Evolutionary conservation across 2,113 vertebrate species (phyloP), one percentile per base, ranked within the genome.

Genomic region (Pogonocichla stellata): DNA sequence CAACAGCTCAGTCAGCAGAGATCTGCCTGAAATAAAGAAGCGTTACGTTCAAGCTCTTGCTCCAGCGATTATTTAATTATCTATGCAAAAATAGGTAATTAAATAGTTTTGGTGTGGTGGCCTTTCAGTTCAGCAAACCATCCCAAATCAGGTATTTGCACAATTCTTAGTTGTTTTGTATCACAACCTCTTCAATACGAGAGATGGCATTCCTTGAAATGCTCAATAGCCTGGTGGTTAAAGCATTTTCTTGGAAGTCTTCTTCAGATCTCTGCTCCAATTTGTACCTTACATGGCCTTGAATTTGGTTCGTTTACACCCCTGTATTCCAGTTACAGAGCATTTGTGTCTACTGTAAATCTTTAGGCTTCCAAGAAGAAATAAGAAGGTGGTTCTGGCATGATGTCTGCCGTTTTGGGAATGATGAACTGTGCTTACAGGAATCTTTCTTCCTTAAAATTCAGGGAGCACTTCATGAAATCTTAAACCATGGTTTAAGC

Each of bases 61-160:
- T 96, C 14, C 70, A 82, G 85, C 8, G 62, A 82, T 80, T 92
- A 90, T 92, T 94, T 90, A 88, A 94, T 92, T 93, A 91, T 90
- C 70, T 93, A 33, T 93, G 92, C 85, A 92, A 94, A 94, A 95
- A 67, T 72, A 89, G 33, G 33, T 92, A 79, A 93, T 95, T 72
- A 75, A 82, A 36, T 89, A 53, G 61, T 36, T 90, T 94, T 69
- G 74, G 26, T 60, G 61, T 85, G 26, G 11, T 92, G 28, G 65
- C 38, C 53, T 81, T 81, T 89, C 51, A 48, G 64, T 66, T 70
- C 69, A 87, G 43, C 73, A 82, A 85, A 36, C 73, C 81, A 72
- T 85, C 10, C 4, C 31, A 91, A 79, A 94, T 95, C 57, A 85
- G 57, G 53, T 64, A 91, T 90, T 95, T 54, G 36, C 36, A 64